Base-by-base conservation (phyloP, 2,888 invertebrate species). In the Dasysyrphus albostriatus region DNA sequence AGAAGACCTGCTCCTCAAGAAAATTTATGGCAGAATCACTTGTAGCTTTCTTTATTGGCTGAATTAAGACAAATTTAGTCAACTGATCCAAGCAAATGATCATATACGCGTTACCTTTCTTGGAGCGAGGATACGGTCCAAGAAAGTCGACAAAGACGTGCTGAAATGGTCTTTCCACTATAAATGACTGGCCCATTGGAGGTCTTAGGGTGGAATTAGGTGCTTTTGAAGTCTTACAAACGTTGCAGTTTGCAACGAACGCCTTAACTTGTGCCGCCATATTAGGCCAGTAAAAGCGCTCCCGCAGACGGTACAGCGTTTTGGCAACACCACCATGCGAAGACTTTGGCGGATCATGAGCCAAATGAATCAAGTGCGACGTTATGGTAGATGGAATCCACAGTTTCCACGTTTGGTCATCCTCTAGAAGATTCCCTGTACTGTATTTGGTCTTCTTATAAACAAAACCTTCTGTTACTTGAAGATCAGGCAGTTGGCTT, bases 241-340 rank as follows among this genome's bases (percentile, higher is more conserved):
- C 29, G 2, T 5, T 54, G 29, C 54, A 54, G 54, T 54, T 14
- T 12, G 24, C 24, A 54, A 54, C 29, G 54, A 29, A 29, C 24
- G 54, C 51, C 12, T 51, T 51, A 54, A 54, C 24, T 24, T 24
- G 24, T 24, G 24, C 24, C 24, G 24, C 24, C 24, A 24, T 24
- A 24, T 24, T 24, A 2, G 24, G 3, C 24, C 24, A 24, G 24
- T 24, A 24, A 24, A 24, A 24, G 12, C 29, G 54, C 14, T 54
- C 54, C 4, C 54, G 54, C 12, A 54, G 54, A 14, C 54, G 54
- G 4, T 54, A 29, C 29, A 54, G 54, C 5, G 29, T 54, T 54
- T 54, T 29, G 1, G 54, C 54, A 24, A 54, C 29, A 54, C 54
- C 54, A 54, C 54, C 54, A 54, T 54, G 54, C 29, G 54, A 54